Evolutionary conservation across 30 jellyfish, hydroid and myxozoan genomes (phyloP).

Genomic region (Aurelia aurita): DNA sequence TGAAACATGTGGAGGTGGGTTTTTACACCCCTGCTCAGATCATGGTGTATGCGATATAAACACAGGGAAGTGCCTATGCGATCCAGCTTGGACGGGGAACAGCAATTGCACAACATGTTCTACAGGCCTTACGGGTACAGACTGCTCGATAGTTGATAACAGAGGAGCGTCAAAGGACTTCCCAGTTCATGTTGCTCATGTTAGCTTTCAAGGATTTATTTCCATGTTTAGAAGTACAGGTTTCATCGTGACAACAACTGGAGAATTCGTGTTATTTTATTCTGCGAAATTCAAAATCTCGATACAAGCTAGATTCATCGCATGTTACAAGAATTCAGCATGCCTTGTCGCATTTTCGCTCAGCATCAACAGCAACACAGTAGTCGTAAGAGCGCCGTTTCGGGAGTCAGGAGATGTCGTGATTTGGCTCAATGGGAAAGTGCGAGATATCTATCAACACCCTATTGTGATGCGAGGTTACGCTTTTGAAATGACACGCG

Average conservation of each 20-base stretch:
- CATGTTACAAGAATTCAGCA: conserved; percentile 29
- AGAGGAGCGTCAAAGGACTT: conserved; percentile 2
- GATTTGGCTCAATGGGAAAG: conserved; percentile 51
- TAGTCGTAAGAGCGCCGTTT: conserved; percentile 58
- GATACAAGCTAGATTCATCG: conserved; percentile 42
- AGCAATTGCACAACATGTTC: conserved; percentile 53
- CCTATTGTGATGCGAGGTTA: conserved; percentile 6
- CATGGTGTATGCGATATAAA: conserved; percentile 65
- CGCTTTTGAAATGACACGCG: conserved; percentile 30
- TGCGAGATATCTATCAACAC: conserved; percentile 21
- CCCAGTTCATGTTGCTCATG: conserved; percentile 23
- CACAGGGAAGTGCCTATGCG: conserved; percentile 51
- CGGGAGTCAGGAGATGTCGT: conserved; percentile 6
- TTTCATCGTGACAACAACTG: not conserved
- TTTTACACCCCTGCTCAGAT: conserved; percentile 58
- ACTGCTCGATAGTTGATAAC: conserved; percentile 24
- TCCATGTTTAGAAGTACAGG: conserved; percentile 60
- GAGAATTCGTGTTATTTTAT: conserved; percentile 50
- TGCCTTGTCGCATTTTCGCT: conserved; percentile 57
- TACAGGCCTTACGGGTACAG: conserved; percentile 45
- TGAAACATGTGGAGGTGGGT: conserved; percentile 65
- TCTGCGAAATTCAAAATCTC: conserved; percentile 37
- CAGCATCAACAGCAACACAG: not conserved
- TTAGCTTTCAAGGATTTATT: conserved; percentile 46
- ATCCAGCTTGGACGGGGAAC: conserved; percentile 55